Evolutionary conservation across 2,113 vertebrate species (phyloP).

Genomic region (Platichthys flesus): DNA sequence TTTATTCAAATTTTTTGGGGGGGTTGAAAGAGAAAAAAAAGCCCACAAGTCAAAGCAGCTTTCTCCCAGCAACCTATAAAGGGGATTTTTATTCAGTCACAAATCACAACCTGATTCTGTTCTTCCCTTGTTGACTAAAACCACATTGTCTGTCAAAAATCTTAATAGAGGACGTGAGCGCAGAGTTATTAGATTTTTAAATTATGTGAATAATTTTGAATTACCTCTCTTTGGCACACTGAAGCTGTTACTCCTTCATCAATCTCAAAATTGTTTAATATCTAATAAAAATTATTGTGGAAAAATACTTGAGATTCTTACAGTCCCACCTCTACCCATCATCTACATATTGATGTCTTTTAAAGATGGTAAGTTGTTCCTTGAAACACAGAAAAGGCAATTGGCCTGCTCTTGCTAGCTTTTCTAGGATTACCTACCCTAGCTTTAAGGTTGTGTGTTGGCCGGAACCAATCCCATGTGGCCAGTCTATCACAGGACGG

Average conservation of each 20-base stretch:
- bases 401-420: no score
- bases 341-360: no score
- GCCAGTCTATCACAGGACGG: no score
- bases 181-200: not conserved
- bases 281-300: not conserved
- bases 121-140: conserved; percentile 48
- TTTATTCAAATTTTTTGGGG: conserved; percentile 34
- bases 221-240: no score
- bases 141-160: conserved; percentile 24
- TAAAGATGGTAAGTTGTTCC: no score
- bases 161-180: not conserved
- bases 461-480: not conserved
- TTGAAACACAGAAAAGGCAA: no score
- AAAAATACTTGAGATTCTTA: not conserved
- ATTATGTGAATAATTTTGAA: no score
- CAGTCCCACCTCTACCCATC: not conserved
- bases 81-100: conserved; percentile 5
- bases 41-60: not conserved
- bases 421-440: no score
- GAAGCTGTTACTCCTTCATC: no score
- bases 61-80: conserved; percentile 34
- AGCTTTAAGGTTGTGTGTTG: no score
- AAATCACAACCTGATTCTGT: conserved; percentile 51
- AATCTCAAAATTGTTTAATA: no score
- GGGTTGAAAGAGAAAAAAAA: conserved; percentile 8